These are phyloP conservation scores for Anhinga anhinga DNA, from an alignment of 2,113 vertebrate species.

Conservation along the genomic window DNA sequence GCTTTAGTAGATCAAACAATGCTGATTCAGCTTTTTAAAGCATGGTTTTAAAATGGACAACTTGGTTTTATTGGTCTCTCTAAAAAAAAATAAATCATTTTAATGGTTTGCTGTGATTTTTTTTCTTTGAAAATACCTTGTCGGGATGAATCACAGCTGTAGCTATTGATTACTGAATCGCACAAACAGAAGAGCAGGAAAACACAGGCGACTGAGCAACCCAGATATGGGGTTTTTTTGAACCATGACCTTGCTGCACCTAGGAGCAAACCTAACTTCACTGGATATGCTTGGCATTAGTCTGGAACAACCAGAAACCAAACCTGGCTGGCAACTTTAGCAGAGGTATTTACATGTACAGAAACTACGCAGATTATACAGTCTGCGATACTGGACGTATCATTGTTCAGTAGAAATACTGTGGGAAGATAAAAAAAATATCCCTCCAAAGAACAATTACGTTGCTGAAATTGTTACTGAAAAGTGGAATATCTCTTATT, in stretches of 20 bases:
- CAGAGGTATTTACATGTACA: not conserved
- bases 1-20: slow-evolving; percentile 29
- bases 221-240: not conserved
- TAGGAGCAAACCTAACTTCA: not conserved
- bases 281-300: not conserved
- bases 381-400: fast-evolving
- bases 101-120: not conserved
- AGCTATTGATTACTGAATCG: not conserved
- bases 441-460: not conserved
- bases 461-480: not conserved
- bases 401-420: not conserved
- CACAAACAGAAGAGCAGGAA: not conserved
- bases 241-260: not conserved
- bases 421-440: not conserved
- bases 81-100: slow-evolving; percentile 28
- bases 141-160: not conserved
- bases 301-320: not conserved
- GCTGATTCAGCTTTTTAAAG: slow-evolving; percentile 42
- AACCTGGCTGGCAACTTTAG: not conserved
- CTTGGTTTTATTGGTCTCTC: slow-evolving; percentile 10
- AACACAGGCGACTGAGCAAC: not conserved
- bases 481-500: not conserved
- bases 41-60: slow-evolving; percentile 44
- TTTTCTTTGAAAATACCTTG: not conserved
- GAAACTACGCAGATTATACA: not conserved